Evolutionary conservation across 2,888 invertebrate genomes (phyloP), one percentile per base, ranked within the genome.

Genomic region (Drosophila anceps): DNA sequence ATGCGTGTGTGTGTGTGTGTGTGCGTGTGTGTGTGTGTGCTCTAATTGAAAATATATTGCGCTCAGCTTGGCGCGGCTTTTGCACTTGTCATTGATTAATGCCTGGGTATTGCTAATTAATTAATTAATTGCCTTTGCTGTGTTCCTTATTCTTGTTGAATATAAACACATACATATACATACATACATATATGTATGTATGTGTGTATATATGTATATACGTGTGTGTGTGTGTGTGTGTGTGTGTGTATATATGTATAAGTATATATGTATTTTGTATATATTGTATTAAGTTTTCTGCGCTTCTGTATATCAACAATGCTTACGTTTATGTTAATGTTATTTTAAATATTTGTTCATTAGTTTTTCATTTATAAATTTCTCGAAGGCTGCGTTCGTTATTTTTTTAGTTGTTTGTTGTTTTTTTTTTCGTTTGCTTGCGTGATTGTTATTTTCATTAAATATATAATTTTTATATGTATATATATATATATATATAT

Each of bases 81-180:
- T 82, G 83, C 80, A 69, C 50, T 69, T 82, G 83, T 75, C 83
- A 82, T 80, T 80, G 79, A 80, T 80, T 79, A 82, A 80, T 82
- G 77, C 61, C 67, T 71, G 29, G 50, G 29, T 67, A 60, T 60
- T 69, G 48, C 67, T 74, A 39, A 58, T 69, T 66, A 69, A 72
- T 64, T 78, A 58, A 66, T 79, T 74, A 79, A 66, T 78, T 62
- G 63, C 33, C 29, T 65, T 75, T 73, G 39, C 50, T 73, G 44
- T 55, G 39, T 55, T 68, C n/a, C 53, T 74, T 55, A n/a, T 27
- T 44, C 15, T 44, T 24, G 27, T 33, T 57, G 35, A 33, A 33
- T 33, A 51, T 50, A 50, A 13, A 50, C 18, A 50, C 8, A 18
- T 50, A 50, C 33, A 51, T 60, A 15, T 69, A 55, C 57, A n/a